Percentiles rank a stretch among this genome's conserved stretches.
These are phyloP conservation scores for Beroe forskalii DNA, from an alignment of 37 sponge, comb jelly and placozoan species.

Conservation along the genomic window DNA sequence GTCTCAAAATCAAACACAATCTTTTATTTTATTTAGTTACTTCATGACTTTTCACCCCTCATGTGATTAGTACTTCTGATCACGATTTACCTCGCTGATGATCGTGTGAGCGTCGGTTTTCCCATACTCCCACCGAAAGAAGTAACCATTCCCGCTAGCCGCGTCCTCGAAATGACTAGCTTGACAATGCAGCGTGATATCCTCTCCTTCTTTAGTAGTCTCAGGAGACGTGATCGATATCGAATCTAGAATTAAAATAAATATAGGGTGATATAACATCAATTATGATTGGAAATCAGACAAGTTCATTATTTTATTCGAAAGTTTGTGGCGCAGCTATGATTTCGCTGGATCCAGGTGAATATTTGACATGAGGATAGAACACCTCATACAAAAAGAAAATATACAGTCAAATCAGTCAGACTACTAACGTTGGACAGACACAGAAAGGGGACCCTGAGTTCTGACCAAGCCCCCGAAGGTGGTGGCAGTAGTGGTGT, in stretches of 20 bases:
- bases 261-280: too few species aligned
- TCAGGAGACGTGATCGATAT: background rate
- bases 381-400: too few species aligned
- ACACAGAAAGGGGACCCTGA: background rate
- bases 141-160: background rate
- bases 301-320: too few species aligned
- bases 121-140: background rate
- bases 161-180: background rate
- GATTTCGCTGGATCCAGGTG: too few species aligned
- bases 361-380: too few species aligned
- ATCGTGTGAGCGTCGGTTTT: background rate
- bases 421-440: conserved; percentile 20
- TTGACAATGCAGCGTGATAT: background rate
- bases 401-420: too few species aligned
- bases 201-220: background rate
- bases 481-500: background rate
- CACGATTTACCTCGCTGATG: background rate
- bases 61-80: background rate
- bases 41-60: too few species aligned
- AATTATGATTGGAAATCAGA: too few species aligned
- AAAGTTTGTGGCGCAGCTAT: too few species aligned
- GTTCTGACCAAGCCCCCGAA: conserved; percentile 31
- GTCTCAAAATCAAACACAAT: too few species aligned
- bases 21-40: too few species aligned
- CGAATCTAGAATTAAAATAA: background rate